These are phyloP conservation scores for Scaptomyza polygonia DNA, from an alignment of 2,888 invertebrate genomes.

Conservation along the genomic window DNA sequence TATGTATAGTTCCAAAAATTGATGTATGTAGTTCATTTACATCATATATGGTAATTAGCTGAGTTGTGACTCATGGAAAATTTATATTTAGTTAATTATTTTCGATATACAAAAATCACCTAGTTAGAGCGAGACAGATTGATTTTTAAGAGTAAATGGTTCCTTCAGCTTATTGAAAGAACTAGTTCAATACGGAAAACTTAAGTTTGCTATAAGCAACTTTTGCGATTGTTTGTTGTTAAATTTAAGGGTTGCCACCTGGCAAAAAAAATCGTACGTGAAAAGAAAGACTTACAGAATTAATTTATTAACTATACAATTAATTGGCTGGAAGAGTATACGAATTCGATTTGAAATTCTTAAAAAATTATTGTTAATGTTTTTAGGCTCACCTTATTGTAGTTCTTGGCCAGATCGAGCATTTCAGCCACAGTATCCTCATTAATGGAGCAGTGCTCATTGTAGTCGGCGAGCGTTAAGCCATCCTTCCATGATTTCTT, in stretches of 20 bases:
- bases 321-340: constrained; percentile 5
- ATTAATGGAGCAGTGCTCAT: constrained; percentile 96
- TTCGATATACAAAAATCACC: not conserved
- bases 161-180: not conserved
- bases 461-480: constrained; percentile 94
- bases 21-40: too few species aligned
- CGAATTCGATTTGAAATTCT: not conserved
- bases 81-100: not conserved
- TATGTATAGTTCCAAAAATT: too few species aligned
- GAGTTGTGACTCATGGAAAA: constrained; percentile 3
- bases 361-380: not conserved
- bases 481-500: constrained; percentile 99
- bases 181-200: constrained; percentile 12
- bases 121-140: constrained; percentile 13
- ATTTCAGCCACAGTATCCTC: constrained; percentile 97
- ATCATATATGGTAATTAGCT: not conserved
- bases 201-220: constrained; percentile 7
- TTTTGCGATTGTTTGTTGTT: constrained; percentile 8
- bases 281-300: too few species aligned
- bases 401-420: constrained; percentile 98
- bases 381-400: constrained; percentile 89
- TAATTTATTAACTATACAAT: too few species aligned
- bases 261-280: not conserved
- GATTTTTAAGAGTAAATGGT: not conserved
- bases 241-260: constrained; percentile 34